Conservation (phyloP, 2,113 vertebrate genomes). For the Gila orcuttii region DNA sequence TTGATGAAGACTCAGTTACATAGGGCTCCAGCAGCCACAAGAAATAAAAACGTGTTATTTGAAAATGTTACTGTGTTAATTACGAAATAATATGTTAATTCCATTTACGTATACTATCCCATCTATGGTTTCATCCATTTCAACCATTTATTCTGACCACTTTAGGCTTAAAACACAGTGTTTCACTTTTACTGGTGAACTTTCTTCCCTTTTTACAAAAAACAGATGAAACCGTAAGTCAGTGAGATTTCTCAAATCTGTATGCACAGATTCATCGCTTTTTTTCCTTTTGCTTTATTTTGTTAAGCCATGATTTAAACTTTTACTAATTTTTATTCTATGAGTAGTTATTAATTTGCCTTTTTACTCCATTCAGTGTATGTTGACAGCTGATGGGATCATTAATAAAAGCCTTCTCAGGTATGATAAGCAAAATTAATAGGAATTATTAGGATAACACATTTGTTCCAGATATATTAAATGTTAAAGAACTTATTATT, state of each 20-base stretch:
- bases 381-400: background rate
- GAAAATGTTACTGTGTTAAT: too few species aligned
- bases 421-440: background rate
- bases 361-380: background rate
- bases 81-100: background rate
- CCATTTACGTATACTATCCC: too few species aligned
- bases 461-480: background rate
- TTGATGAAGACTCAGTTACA: background rate
- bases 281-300: background rate
- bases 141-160: background rate
- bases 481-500: slow-evolving; percentile 5
- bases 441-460: background rate
- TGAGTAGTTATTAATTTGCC: background rate
- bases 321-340: background rate
- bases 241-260: background rate
- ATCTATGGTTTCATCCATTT: background rate
- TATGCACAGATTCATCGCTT: background rate
- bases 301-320: background rate
- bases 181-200: background rate
- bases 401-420: background rate
- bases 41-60: slow-evolving; percentile 10
- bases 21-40: background rate
- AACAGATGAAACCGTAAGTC: background rate
- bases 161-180: background rate
- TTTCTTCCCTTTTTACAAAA: slow-evolving; percentile 6